Evolutionary conservation across 2,888 invertebrate species (phyloP), one percentile per base, ranked within the genome.

Genomic region (Euzetes globulus): DNA sequence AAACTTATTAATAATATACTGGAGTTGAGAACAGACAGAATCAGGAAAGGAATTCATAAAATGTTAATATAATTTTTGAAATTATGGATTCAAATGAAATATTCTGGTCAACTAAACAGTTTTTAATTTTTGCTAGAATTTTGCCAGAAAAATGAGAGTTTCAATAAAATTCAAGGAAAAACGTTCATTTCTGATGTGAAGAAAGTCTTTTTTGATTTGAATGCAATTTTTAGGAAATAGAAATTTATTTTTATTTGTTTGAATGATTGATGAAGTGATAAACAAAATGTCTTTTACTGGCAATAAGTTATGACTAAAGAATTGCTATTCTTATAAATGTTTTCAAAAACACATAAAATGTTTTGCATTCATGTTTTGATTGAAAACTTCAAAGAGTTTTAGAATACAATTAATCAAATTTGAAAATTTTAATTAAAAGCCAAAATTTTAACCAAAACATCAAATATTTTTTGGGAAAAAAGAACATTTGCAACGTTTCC

Each of bases 1-100:
- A 60, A 27, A 55, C 13, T 47, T 47, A 47, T 11, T 47, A 13
- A 47, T 47, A 47, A 3, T 3, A 47, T 6, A 52, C 19, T n/a
- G 19, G n/a, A 52, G n/a, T 52, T 6, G 22, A 52, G 19, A 9
- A 55, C 55, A 55, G 4, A 55, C 1, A 4, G 19, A 3, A 60
- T n/a, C 4, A 1, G 58, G 4, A 22, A 27, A 22, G 27, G 27
- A 60, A 60, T 60, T 60, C 58, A 60, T 60, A 60, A 60, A 60
- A 60, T 60, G 25, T 60, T 60, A 60, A 60, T 60, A 22, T 29
- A 60, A 60, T 60, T 11, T n/a, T 60, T 27, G 22, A 29, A 19
- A 55, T 55, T 22, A 55, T 55, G 13, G 6, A 55, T 7, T 47
- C 47, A 13, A 47, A 47, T 13, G 47, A 47, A 47, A 33, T 47